Percentiles rank a stretch among this genome's conserved stretches.
phyloP scores from a whole-genome alignment of 2,113 vertebrate genomes.

The Podarcis raffonei region DNA sequence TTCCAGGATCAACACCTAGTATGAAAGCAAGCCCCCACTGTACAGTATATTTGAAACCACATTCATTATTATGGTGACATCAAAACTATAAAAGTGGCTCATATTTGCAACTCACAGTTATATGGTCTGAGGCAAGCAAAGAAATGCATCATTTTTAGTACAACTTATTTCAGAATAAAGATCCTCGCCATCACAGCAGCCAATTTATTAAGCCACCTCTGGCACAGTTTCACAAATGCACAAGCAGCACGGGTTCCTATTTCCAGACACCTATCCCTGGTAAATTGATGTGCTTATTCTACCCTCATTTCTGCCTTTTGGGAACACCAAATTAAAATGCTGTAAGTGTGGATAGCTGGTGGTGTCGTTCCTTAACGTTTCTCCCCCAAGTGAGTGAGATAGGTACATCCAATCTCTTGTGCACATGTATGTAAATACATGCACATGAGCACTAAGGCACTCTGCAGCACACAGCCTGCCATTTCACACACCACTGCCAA shows the following conservation, averaged over 20 bases:
- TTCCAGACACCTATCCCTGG: background rate
- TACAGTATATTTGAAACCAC: too few relatives aligned
- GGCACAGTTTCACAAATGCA: background rate
- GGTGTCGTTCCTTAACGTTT: too few relatives aligned
- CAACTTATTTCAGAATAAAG: too few relatives aligned
- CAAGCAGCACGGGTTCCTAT: background rate
- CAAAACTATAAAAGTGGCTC: too few relatives aligned
- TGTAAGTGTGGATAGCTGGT: too few relatives aligned
- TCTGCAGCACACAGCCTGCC: background rate
- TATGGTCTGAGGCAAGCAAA: too few relatives aligned
- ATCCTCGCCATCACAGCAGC: background rate
- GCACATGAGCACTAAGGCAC: background rate
- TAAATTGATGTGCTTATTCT: background rate
- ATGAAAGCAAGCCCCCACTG: too few relatives aligned
- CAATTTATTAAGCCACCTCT: background rate
- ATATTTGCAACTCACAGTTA: too few relatives aligned
- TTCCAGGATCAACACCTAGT: background rate
- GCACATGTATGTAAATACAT: background rate
- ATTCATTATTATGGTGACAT: too few relatives aligned
- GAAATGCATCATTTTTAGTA: background rate
- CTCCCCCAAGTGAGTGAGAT: background rate
- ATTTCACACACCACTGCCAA: background rate
- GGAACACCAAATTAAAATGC: background rate
- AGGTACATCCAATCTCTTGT: background rate
- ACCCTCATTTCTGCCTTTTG: background rate